These are phyloP conservation scores for Hydropsyche tenuis DNA, from an alignment of 1,140 invertebrate genomes.

Conservation along the genomic window DNA sequence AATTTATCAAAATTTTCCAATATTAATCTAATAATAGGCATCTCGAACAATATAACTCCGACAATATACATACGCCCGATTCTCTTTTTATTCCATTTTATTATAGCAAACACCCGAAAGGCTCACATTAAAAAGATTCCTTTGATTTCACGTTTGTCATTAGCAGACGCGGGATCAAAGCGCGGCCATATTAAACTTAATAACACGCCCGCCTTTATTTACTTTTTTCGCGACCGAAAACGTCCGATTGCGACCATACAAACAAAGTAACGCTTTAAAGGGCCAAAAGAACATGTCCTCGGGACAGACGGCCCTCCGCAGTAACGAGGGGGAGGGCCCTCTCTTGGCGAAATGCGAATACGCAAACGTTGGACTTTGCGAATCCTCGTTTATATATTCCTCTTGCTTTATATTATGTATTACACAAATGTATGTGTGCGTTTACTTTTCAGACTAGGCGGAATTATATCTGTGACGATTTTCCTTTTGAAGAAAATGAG, in stretches of 20 bases:
- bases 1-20: no score
- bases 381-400: background rate
- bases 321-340: background rate
- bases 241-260: background rate
- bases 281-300: constrained; percentile 16
- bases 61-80: no score
- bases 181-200: background rate
- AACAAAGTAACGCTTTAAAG: constrained; percentile 18
- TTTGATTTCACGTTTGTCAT: no score
- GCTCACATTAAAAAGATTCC: no score
- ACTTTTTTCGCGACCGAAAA: background rate
- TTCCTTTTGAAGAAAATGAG: constrained; percentile 12
- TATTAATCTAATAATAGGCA: no score
- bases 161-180: background rate
- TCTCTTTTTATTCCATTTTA: no score
- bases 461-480: background rate
- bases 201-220: background rate
- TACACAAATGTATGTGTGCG: background rate
- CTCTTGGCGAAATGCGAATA: background rate
- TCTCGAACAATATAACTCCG: no score
- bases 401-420: background rate
- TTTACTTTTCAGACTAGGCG: background rate
- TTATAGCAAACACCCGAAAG: no score
- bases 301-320: background rate
- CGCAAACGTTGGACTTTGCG: background rate